Percentiles rank a stretch among this genome's conserved stretches.
Conservation (phyloP, 1,140 invertebrate genomes). For the Caerostris extrusa region DNA sequence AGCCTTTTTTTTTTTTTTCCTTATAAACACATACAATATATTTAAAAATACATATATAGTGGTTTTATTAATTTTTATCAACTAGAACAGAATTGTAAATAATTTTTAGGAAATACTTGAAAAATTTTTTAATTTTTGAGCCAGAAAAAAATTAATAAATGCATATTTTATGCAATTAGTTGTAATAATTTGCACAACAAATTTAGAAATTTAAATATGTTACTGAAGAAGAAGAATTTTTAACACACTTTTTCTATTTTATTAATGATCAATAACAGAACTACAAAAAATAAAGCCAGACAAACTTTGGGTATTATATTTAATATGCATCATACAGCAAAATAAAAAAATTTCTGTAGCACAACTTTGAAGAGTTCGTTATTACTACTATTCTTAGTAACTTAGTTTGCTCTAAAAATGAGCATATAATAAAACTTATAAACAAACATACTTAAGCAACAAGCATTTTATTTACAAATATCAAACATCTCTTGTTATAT, state of each 20-base stretch:
- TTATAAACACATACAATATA: no score
- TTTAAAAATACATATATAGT: no score
- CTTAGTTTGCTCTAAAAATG: constrained; percentile 72
- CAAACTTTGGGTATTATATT: constrained; percentile 45
- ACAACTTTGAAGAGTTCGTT: constrained; percentile 63
- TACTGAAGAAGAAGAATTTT: no score
- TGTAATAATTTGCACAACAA: no score
- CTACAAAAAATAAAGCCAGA: constrained; percentile 25
- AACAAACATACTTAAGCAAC: constrained; percentile 68
- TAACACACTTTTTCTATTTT: neutral
- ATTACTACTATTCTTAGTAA: constrained; percentile 61
- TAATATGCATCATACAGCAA: constrained; percentile 77
- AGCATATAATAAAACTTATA: constrained; percentile 59
- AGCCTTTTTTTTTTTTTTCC: no score
- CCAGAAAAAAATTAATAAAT: no score
- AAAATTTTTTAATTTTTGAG: no score
- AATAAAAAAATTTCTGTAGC: constrained; percentile 70
- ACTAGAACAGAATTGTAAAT: no score
- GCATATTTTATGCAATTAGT: no score
- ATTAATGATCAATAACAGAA: neutral
- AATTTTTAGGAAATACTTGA: no score
- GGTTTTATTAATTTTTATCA: no score
- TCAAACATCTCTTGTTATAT: constrained; percentile 2
- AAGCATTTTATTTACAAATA: constrained; percentile 69
- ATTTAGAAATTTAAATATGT: no score